Conservation (phyloP, 2,797 vertebrate genomes). For the Cuculus canorus region DNA sequence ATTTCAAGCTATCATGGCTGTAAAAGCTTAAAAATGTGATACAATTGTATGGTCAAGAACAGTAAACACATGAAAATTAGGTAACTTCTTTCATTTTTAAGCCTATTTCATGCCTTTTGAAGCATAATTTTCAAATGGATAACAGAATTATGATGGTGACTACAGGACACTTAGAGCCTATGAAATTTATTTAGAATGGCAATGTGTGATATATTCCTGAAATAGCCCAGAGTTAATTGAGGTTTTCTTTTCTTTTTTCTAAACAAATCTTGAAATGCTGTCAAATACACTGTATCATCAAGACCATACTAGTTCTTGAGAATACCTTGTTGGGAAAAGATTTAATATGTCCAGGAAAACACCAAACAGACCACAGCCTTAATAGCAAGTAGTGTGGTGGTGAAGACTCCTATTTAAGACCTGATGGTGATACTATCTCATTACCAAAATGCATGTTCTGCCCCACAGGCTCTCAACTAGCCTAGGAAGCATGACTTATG, state of each 20-base stretch:
- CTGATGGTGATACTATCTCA: background rate
- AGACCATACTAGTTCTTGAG: background rate
- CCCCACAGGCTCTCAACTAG: background rate
- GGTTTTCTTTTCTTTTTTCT: background rate
- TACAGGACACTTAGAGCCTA: background rate
- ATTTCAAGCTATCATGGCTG: background rate
- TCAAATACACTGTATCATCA: background rate
- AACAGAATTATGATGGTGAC: background rate
- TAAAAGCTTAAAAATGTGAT: background rate
- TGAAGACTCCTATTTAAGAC: background rate
- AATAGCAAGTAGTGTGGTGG: background rate
- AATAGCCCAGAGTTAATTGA: background rate
- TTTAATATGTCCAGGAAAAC: background rate
- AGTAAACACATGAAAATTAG: background rate
- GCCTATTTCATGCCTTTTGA: background rate
- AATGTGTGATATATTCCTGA: background rate
- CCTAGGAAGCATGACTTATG: background rate
- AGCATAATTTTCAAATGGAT: background rate
- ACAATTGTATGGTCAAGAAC: background rate
- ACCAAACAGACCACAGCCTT: background rate
- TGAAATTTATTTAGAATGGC: background rate
- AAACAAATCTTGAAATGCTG: background rate
- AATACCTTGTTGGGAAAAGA: background rate
- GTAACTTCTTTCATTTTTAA: background rate
- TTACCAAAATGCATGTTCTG: background rate